Conservation (phyloP, 2,113 vertebrate species). For the Syngnathus floridae region DNA sequence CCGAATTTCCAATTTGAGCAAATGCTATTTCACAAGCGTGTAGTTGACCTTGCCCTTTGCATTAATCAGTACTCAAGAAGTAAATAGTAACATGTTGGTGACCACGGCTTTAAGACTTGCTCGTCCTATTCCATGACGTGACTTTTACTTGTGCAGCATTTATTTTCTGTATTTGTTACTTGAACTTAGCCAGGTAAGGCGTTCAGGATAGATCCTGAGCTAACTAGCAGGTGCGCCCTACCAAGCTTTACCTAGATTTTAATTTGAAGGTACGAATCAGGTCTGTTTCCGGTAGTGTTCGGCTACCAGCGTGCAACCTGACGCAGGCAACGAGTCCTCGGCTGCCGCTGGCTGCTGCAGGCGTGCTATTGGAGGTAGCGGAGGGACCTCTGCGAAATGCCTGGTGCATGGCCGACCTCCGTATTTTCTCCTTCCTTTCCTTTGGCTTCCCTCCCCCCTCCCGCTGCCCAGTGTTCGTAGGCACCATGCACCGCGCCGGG, state of each 20-base stretch:
- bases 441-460: neutral
- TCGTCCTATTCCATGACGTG: no score
- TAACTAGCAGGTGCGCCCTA: neutral
- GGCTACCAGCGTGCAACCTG: constrained; percentile 14
- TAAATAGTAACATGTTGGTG: no score
- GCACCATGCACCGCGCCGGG: constrained; percentile 52
- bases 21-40: no score
- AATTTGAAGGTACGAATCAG: neutral
- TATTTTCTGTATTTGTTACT: no score
- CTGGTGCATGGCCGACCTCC: constrained; percentile 51
- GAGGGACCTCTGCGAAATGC: constrained; percentile 60
- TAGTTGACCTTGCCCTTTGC: no score
- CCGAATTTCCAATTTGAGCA: no score
- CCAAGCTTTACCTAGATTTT: constrained; percentile 14
- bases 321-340: constrained; percentile 59
- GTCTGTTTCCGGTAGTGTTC: constrained; percentile 8
- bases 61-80: no score
- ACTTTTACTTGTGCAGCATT: no score
- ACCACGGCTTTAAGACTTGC: no score
- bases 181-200: neutral
- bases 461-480: constrained; percentile 40
- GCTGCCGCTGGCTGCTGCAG: constrained; percentile 72
- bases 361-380: constrained; percentile 74
- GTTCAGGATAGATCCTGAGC: neutral
- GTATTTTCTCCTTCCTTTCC: constrained; percentile 15